phyloP scores from a whole-genome alignment of 2,113 vertebrate species.

The Neomonachus schauinslandi region DNA sequence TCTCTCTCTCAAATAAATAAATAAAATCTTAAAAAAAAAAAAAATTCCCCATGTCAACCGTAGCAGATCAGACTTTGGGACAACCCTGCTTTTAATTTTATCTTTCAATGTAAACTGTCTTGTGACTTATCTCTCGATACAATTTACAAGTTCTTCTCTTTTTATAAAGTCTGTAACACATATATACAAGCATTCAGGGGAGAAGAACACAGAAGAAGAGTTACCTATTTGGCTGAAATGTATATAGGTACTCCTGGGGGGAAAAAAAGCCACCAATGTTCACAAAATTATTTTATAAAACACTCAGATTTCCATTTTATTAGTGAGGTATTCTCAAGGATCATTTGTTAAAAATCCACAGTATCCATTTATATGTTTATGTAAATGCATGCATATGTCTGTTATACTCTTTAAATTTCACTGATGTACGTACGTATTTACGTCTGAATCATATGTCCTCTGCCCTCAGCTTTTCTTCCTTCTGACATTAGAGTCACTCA shows the following conservation, averaged over 20 bases:
- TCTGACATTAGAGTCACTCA: slow-evolving; percentile 34
- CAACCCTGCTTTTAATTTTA: slow-evolving; percentile 38
- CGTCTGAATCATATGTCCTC: background rate
- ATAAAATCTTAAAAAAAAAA: too few relatives aligned
- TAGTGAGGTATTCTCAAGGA: background rate
- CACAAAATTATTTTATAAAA: slow-evolving; percentile 41
- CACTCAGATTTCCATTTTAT: slow-evolving; percentile 44
- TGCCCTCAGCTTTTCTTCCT: slow-evolving; percentile 48
- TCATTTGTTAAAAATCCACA: slow-evolving; percentile 46
- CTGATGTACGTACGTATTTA: background rate
- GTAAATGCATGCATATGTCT: background rate
- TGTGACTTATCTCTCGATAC: slow-evolving; percentile 54
- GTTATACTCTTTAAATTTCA: slow-evolving; percentile 23
- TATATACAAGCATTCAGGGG: background rate
- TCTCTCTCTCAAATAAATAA: too few relatives aligned
- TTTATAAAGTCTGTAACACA: background rate
- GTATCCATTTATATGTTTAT: background rate
- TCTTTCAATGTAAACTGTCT: slow-evolving; percentile 1
- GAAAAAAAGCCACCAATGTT: background rate
- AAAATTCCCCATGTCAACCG: background rate
- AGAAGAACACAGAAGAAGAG: slow-evolving; percentile 42
- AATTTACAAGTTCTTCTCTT: slow-evolving; percentile 23
- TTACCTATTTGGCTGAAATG: slow-evolving; percentile 48
- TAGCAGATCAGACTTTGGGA: slow-evolving; percentile 35
- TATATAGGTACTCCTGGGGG: background rate